Evolutionary conservation across 1,140 invertebrate genomes (phyloP).

Genomic region (Nephila pilipes): DNA sequence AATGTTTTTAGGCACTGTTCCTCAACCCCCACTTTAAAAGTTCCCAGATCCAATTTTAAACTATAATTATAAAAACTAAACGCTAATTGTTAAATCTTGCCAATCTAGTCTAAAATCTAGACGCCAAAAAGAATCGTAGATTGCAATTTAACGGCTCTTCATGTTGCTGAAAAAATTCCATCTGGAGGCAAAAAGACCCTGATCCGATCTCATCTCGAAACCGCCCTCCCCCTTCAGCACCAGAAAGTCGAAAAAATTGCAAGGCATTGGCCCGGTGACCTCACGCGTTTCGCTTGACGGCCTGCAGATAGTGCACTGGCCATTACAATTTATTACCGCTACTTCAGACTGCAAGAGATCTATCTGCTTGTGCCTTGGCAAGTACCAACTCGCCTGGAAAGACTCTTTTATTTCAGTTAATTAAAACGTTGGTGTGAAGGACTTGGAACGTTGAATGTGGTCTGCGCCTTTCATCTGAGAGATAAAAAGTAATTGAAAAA

Average conservation of each 20-base stretch:
- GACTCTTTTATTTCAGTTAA: background rate
- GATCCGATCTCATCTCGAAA: no score
- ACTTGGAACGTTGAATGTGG: background rate
- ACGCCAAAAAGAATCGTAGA: no score
- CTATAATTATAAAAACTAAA: no score
- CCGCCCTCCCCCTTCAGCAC: background rate
- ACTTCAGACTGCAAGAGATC: background rate
- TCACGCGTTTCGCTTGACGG: background rate
- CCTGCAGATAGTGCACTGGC: background rate
- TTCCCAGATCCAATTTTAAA: no score
- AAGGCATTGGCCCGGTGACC: slow-evolving; percentile 18
- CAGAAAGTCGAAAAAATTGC: background rate
- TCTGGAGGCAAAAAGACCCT: background rate
- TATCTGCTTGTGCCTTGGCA: background rate
- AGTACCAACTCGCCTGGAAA: background rate
- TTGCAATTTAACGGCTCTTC: no score
- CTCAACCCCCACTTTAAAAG: no score
- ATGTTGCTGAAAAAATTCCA: background rate
- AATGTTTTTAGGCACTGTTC: no score
- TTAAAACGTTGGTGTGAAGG: background rate
- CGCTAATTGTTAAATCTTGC: no score
- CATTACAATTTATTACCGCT: slow-evolving; percentile 12
- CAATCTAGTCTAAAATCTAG: no score
- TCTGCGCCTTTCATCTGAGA: background rate
- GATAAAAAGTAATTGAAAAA: background rate